Conservation (phyloP, 2,888 invertebrate species). For the Diadegma fenestrale region DNA sequence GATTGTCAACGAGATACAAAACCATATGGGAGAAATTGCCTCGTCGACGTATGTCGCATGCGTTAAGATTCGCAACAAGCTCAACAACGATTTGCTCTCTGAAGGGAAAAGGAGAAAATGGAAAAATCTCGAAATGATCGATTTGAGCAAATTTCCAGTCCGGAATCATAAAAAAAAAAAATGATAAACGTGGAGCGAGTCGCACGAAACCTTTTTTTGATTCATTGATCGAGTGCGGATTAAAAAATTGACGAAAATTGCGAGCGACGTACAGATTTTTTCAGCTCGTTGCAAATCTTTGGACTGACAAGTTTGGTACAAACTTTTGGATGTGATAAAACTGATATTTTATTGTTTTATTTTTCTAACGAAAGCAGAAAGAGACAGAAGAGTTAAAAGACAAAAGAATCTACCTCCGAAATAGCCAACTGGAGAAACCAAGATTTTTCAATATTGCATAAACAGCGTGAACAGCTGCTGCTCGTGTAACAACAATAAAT, state of each 20-base stretch:
- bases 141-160: too few relatives aligned
- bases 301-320: slow-evolving; percentile 17
- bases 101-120: not conserved
- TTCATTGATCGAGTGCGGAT: not conserved
- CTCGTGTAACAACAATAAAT: slow-evolving; percentile 79
- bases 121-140: not conserved
- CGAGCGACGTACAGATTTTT: not conserved
- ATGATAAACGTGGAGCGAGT: too few relatives aligned
- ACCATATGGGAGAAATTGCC: slow-evolving; percentile 43
- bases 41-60: slow-evolving; percentile 58
- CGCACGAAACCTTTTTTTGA: not conserved
- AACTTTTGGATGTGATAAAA: slow-evolving; percentile 28
- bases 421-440: slow-evolving; percentile 76
- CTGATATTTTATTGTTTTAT: slow-evolving; percentile 7
- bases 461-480: slow-evolving; percentile 79
- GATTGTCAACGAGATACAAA: slow-evolving; percentile 48
- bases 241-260: not conserved
- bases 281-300: slow-evolving; percentile 49
- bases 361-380: slow-evolving; percentile 51
- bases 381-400: slow-evolving; percentile 51
- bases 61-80: slow-evolving; percentile 55
- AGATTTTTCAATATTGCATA: slow-evolving; percentile 80
- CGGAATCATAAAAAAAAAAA: too few relatives aligned
- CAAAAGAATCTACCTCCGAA: slow-evolving; percentile 71
- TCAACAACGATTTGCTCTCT: not conserved